These are phyloP conservation scores for Pachyrhynchus sulphureomaculatus DNA, from an alignment of 1,140 invertebrate species.

Conservation along the genomic window DNA sequence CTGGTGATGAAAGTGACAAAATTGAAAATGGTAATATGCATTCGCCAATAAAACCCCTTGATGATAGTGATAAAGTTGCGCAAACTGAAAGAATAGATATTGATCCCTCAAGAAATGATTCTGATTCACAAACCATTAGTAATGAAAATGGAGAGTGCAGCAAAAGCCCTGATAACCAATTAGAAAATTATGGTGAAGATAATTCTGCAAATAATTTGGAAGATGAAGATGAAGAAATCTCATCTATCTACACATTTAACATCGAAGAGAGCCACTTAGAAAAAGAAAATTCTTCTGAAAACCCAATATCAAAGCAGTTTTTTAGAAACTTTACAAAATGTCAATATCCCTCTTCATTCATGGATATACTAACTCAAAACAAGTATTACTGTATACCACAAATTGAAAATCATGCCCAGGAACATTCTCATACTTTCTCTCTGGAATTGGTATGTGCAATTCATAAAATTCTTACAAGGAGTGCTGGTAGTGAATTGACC, in stretches of 20 bases:
- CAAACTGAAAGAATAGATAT: no score
- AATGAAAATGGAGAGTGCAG: not conserved
- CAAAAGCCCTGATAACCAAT: not conserved
- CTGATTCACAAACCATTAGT: no score
- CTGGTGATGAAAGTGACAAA: no score
- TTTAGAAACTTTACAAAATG: slow-evolving; percentile 60
- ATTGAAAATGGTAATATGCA: not conserved
- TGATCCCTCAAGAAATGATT: no score
- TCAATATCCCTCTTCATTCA: slow-evolving; percentile 61
- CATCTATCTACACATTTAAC: slow-evolving; percentile 24
- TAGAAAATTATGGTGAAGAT: not conserved
- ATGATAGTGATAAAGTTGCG: no score
- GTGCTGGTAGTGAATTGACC: slow-evolving; percentile 43
- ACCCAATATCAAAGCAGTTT: slow-evolving; percentile 65
- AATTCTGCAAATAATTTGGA: not conserved
- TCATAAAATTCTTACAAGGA: slow-evolving; percentile 58
- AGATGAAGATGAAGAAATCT: slow-evolving; percentile 21
- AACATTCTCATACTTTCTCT: slow-evolving; percentile 62
- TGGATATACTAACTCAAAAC: slow-evolving; percentile 66
- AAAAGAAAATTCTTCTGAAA: slow-evolving; percentile 13
- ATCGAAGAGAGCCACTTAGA: slow-evolving; percentile 30
- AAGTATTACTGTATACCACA: slow-evolving; percentile 69
- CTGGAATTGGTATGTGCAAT: slow-evolving; percentile 66
- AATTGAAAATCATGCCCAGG: slow-evolving; percentile 66
- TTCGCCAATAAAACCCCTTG: not conserved